Evolutionary conservation across 2,113 vertebrate species (phyloP).

Genomic region (Oenanthe melanoleuca): DNA sequence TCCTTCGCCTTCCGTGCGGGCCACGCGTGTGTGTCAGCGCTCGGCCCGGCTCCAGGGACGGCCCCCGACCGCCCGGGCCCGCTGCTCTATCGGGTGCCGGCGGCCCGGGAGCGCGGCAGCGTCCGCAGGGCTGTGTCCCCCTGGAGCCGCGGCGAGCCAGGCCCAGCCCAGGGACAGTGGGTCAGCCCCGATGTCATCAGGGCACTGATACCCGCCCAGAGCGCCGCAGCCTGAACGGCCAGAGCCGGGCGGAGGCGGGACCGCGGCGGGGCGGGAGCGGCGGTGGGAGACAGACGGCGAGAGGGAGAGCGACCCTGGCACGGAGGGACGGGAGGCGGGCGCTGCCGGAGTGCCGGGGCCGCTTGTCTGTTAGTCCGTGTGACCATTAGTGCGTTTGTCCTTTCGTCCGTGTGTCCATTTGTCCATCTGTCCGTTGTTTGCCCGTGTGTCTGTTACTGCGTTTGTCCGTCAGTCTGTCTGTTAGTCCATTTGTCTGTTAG

Average conservation of each 20-base stretch:
- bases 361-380: no score
- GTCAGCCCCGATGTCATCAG: not conserved
- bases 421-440: no score
- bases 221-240: no score
- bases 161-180: not conserved
- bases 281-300: no score
- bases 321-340: no score
- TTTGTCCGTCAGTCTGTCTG: not conserved
- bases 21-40: not conserved
- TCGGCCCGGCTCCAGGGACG: not conserved
- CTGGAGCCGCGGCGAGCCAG: not conserved
- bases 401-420: not conserved
- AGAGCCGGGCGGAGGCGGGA: no score
- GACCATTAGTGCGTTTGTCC: no score
- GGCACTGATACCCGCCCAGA: accelerated
- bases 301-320: no score
- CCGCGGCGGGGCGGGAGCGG: not conserved
- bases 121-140: no score
- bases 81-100: not conserved
- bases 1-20: not conserved
- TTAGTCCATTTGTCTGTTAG: not conserved
- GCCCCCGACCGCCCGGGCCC: not conserved
- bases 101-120: not conserved
- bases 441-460: not conserved
- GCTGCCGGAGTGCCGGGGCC: no score